phyloP scores from a whole-genome alignment of 2,113 vertebrate genomes.

The Apteryx owenii region DNA sequence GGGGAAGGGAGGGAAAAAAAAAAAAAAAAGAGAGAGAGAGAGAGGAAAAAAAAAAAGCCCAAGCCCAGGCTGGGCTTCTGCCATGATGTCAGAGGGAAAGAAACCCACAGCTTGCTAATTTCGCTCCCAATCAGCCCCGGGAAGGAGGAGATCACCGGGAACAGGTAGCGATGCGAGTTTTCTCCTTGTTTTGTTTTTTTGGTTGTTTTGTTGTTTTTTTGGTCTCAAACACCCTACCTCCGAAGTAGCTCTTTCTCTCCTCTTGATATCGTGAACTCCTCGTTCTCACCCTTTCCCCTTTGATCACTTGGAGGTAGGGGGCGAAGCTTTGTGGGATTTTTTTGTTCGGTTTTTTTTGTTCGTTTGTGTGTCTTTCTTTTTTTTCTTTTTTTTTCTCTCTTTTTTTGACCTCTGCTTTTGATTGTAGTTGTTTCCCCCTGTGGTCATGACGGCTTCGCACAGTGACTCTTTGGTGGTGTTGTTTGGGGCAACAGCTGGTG shows the following conservation, averaged over 20 bases:
- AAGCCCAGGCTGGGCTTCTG: slow-evolving; percentile 75
- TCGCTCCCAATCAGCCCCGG: slow-evolving; percentile 81
- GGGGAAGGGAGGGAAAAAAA: not conserved
- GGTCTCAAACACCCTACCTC: not conserved
- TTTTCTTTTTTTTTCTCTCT: not conserved
- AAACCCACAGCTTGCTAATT: slow-evolving; percentile 82
- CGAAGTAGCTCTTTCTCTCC: slow-evolving; percentile 72
- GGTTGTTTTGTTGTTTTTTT: not conserved
- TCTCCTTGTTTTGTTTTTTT: not conserved
- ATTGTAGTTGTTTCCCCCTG: slow-evolving; percentile 92
- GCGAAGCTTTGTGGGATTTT: slow-evolving; percentile 79
- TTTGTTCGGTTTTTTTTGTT: slow-evolving; percentile 19
- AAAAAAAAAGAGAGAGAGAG: not conserved
- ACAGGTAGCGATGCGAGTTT: slow-evolving; percentile 82
- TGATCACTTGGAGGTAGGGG: slow-evolving; percentile 86
- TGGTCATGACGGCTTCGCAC: slow-evolving; percentile 89
- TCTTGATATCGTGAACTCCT: slow-evolving; percentile 76
- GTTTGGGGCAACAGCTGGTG: slow-evolving; percentile 98
- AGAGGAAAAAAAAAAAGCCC: not conserved
- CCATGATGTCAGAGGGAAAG: slow-evolving; percentile 89
- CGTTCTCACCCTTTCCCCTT: slow-evolving; percentile 81
- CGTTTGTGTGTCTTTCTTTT: not conserved
- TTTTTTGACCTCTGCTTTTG: slow-evolving; percentile 91
- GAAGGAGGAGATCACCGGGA: slow-evolving; percentile 73
- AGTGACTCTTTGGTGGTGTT: slow-evolving; percentile 96